Evolutionary conservation across 2,888 invertebrate species (phyloP).

Genomic region (Ichneumon xanthorius): DNA sequence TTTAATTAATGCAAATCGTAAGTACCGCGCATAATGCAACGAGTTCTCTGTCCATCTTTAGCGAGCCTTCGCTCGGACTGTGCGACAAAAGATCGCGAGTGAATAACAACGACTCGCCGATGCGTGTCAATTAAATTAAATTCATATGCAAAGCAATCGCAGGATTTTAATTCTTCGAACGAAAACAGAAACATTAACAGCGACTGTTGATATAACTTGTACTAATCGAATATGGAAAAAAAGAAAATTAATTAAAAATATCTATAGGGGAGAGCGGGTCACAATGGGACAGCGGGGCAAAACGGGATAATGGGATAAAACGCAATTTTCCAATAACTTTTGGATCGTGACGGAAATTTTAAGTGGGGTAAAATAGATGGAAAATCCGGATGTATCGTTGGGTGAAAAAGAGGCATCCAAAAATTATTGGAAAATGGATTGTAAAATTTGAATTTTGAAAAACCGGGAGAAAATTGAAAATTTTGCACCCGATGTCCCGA

Average conservation of each 20-base stretch:
- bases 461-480: too few relatives aligned
- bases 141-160: not conserved
- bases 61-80: not conserved
- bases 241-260: not conserved
- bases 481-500: too few relatives aligned
- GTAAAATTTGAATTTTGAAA: too few relatives aligned
- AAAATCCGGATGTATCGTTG: too few relatives aligned
- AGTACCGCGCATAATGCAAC: not conserved
- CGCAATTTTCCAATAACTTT: too few relatives aligned
- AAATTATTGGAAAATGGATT: too few relatives aligned
- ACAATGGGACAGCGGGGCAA: too few relatives aligned
- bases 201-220: not conserved
- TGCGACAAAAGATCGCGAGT: not conserved
- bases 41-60: not conserved
- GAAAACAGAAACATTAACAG: not conserved
- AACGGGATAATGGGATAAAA: too few relatives aligned
- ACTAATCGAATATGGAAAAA: not conserved
- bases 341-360: too few relatives aligned
- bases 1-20: conserved; percentile 14
- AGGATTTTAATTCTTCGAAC: not conserved
- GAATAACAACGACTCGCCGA: not conserved
- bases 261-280: too few relatives aligned
- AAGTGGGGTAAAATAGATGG: too few relatives aligned
- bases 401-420: too few relatives aligned
- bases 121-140: conserved; percentile 7